These are phyloP conservation scores for Acanthiza pusilla DNA, from an alignment of 2,797 vertebrate species.

Conservation along the genomic window DNA sequence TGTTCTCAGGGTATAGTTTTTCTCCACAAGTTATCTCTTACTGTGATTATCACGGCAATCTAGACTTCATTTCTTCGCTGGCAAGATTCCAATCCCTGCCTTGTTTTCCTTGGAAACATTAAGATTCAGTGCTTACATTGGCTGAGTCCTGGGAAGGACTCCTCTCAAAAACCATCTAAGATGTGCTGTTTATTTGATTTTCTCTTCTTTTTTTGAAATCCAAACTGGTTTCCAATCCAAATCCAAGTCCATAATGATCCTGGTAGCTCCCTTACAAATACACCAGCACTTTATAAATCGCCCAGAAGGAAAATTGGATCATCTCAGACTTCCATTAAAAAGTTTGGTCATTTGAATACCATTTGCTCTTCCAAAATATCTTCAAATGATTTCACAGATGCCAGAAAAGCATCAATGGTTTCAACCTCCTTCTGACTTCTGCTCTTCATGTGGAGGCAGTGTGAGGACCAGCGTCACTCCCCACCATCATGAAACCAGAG, in stretches of 20 bases:
- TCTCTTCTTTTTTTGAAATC: background rate
- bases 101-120: background rate
- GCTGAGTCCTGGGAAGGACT: background rate
- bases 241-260: fast-evolving
- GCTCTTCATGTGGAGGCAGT: fast-evolving
- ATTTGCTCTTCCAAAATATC: background rate
- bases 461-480: background rate
- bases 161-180: background rate
- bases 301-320: background rate
- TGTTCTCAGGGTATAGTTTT: background rate
- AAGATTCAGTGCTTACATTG: background rate
- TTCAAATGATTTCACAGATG: background rate
- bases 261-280: background rate
- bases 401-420: background rate
- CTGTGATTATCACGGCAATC: background rate
- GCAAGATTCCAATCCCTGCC: background rate
- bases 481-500: background rate
- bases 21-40: background rate
- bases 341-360: background rate
- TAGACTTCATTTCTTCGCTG: background rate
- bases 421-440: background rate
- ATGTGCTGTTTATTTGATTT: background rate
- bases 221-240: background rate
- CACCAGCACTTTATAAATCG: background rate
- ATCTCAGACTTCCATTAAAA: background rate